Evolutionary conservation across 2,888 invertebrate genomes (phyloP), one percentile per base, ranked within the genome.

Genomic region (Cordilura impudica): DNA sequence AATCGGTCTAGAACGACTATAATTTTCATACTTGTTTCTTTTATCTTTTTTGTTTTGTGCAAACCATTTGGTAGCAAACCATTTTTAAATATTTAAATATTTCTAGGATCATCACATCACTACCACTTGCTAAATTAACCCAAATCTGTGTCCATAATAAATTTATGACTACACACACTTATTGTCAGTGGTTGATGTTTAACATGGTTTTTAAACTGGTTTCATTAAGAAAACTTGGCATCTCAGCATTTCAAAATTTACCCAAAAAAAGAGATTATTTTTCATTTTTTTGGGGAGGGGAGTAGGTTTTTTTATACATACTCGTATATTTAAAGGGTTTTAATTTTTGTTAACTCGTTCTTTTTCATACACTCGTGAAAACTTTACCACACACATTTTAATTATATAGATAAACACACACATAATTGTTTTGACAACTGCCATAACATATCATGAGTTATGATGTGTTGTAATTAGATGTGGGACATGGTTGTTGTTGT

Each of bases 191-290:
- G 53, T 75, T 65, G 60, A 74, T 66, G 60, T 70, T 78, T 60
- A 70, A 74, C 58, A 74, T 69, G 51, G 58, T 70, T 66, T 69
- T 60, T 61, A 67, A 71, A 79, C 70, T 71, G 63, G 23, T 66
- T 79, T 79, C 71, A 71, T 67, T 67, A 71, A 35, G 63, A 75
- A 56, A 75, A 71, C 49, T 75, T 75, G 66, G 71, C 56, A 45
- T 53, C 53, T 73, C 51, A 73, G 78, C 73, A 72, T 63, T 69
- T 69, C 54, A 72, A 63, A 43, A 51, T 53, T 54, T 58, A 35
- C 31, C 49, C 29, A 53, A 56, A 39, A 23, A 21, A 66, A 21
- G 4, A 6, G 21, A 5, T n/a, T 21, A 8, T n/a, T 21, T 14
- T 16, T 65, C 23, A 39, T 10, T 58, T 47, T 21, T 67, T 53